phyloP scores from a whole-genome alignment of 2,113 vertebrate genomes.

The Circaetus gallicus region DNA sequence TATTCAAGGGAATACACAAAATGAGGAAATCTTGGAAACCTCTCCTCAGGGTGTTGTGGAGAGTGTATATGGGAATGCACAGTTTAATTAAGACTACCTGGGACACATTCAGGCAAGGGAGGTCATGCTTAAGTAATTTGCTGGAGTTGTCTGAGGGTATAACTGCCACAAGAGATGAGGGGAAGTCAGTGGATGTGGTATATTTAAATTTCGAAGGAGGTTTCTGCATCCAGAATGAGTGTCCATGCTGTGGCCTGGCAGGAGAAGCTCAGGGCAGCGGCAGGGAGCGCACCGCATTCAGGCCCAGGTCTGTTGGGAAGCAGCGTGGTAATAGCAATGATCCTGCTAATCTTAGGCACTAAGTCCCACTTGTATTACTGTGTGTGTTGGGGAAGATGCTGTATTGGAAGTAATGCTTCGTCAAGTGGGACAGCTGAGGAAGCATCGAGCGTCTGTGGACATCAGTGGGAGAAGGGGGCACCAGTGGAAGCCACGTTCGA shows the following conservation, averaged over 20 bases:
- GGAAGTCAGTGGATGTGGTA: not conserved
- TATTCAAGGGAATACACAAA: constrained; percentile 35
- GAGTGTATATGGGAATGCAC: not conserved
- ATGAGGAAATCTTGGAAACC: constrained; percentile 24
- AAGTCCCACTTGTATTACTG: not conserved
- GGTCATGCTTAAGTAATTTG: constrained; percentile 42
- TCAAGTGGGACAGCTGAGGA: not conserved
- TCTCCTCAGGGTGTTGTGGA: constrained; percentile 4
- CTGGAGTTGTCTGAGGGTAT: constrained; percentile 38
- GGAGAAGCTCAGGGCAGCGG: not conserved
- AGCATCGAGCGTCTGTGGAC: rapidly evolving
- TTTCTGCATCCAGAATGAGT: not conserved
- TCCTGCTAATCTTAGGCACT: not conserved
- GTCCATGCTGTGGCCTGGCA: not conserved
- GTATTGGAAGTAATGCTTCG: not conserved
- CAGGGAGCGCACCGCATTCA: not conserved
- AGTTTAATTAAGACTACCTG: constrained; percentile 63
- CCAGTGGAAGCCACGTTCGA: rapidly evolving
- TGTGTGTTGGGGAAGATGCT: not conserved
- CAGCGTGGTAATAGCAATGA: rapidly evolving
- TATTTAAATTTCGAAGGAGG: not conserved
- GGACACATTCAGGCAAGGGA: constrained; percentile 40
- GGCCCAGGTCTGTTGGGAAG: not conserved
- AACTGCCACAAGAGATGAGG: constrained; percentile 18
- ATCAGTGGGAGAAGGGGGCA: not conserved